Base-by-base conservation (phyloP, 2,113 vertebrate species). In the Hemibagrus wyckioides region DNA sequence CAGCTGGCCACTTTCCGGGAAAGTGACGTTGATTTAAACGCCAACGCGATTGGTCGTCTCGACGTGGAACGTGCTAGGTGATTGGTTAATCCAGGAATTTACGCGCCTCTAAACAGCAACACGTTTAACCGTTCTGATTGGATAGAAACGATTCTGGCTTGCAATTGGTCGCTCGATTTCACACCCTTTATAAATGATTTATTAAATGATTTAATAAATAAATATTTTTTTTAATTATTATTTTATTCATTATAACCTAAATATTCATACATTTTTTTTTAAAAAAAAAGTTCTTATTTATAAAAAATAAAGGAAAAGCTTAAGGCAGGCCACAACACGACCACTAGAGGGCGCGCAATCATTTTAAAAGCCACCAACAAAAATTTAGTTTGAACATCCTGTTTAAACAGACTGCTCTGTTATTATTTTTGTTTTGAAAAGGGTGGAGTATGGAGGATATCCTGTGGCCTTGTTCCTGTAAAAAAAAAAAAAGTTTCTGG, bases 1-100 rank as follows among this genome's bases (percentile, higher is more conserved):
- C 50, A 19, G 19, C 50, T 21, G 69, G 67, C 57, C 83, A 80
- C 88, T 89, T n/a, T 89, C 88, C 88, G 85, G 23, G 11, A 73
- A 84, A 33, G 36, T 75, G 39, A 83, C 56, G 54, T 76, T 1
- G 33, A 4, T n/a, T 81, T 80, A 73, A 87, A 6, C 10, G 6
- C 10, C 48, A 76, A n/a, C 28, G 6, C 71, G 54, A 85, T 85
- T 85, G 61, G 85, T 81, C 79, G 23, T 5, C 0, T 41, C 8
- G 59, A 56, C 19, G 19, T 50, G 9, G 23, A 36, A 63, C 52
- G 77, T 36, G 52, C 1, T 76, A 48, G 11, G 3, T 85, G 88
- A 89, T 89, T 87, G 88, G 88, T 41, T 87, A 67, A 75, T 71
- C 14, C 30, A 6, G 33, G 56, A n/a, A 41, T 9, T 10, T 8